phyloP scores from a whole-genome alignment of 2,888 invertebrate genomes.

The Sepiola atlantica region DNA sequence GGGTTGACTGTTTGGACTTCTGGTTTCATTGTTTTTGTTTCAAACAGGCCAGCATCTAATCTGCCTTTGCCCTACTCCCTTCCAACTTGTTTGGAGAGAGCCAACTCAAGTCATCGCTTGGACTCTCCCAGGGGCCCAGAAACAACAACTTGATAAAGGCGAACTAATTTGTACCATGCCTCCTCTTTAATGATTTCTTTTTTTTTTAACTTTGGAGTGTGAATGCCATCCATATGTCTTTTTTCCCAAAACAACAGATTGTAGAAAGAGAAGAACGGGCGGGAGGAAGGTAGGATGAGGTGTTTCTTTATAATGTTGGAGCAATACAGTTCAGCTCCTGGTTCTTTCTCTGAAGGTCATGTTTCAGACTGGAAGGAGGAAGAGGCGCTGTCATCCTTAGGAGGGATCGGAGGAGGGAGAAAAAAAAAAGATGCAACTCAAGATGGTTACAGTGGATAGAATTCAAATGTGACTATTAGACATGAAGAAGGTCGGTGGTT shows the following conservation, averaged over 20 bases:
- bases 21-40: neutral
- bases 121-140: neutral
- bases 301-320: neutral
- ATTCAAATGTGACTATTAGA: neutral
- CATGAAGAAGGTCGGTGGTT: too few relatives aligned
- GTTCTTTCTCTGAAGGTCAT: neutral
- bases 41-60: neutral
- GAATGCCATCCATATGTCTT: neutral
- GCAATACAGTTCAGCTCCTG: neutral
- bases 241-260: neutral
- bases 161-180: neutral
- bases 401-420: neutral
- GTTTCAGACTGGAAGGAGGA: neutral
- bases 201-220: neutral
- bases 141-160: slow-evolving; percentile 13
- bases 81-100: neutral
- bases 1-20: neutral
- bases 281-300: neutral
- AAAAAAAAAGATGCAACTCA: neutral
- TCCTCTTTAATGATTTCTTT: neutral
- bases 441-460: neutral
- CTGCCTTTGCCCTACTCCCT: neutral
- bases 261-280: neutral
- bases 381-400: neutral
- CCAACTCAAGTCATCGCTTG: slow-evolving; percentile 2